Conservation (phyloP, 2,797 vertebrate species). For the Mycteria americana region DNA sequence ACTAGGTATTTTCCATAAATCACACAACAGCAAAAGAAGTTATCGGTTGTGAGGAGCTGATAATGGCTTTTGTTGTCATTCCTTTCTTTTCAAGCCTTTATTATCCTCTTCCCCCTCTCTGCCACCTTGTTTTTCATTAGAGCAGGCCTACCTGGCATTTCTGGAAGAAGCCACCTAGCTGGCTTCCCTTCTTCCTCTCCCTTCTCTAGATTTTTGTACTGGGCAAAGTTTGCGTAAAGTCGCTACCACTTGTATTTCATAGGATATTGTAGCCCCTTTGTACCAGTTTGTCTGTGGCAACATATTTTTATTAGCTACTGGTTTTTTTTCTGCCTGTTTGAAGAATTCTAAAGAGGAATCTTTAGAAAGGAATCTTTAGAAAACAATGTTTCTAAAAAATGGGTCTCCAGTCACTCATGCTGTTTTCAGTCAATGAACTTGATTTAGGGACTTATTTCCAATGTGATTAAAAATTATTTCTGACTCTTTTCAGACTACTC, state of each 20-base stretch:
- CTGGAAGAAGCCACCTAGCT: not conserved
- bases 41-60: not conserved
- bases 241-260: not conserved
- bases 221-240: not conserved
- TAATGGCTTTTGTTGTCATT: not conserved
- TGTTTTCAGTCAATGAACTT: not conserved
- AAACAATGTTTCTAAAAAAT: not conserved
- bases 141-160: not conserved
- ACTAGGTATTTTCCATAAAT: not conserved
- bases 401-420: not conserved
- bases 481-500: not conserved
- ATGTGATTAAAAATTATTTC: not conserved
- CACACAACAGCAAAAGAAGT: not conserved
- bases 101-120: not conserved
- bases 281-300: not conserved
- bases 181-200: not conserved
- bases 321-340: not conserved
- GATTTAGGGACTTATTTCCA: not conserved
- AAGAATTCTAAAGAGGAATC: not conserved
- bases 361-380: not conserved
- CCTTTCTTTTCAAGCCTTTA: not conserved
- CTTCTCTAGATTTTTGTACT: not conserved
- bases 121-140: not conserved
- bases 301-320: not conserved
- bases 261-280: not conserved